Percentiles rank a stretch among this genome's conserved stretches.
Evolutionary conservation across 2,797 vertebrate genomes (phyloP).

Genomic region (Phoeniculus purpureus): DNA sequence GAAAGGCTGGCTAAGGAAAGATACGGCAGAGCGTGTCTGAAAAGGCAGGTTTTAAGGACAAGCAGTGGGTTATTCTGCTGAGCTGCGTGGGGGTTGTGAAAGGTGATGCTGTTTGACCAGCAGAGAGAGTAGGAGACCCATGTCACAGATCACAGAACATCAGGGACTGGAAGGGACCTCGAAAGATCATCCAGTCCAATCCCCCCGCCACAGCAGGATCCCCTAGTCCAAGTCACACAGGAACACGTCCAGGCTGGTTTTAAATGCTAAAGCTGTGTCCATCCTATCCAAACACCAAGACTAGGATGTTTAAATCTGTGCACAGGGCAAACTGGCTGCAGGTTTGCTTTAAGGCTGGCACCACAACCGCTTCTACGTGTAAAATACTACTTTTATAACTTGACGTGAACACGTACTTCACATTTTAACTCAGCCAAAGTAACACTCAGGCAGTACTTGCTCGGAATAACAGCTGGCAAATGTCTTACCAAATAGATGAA

Average conservation of each 20-base stretch:
- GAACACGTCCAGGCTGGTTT: no score
- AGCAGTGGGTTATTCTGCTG: neutral
- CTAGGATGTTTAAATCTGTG: neutral
- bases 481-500: neutral
- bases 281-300: neutral
- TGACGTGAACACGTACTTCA: neutral
- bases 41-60: constrained; percentile 7
- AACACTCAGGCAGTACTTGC: neutral
- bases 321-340: neutral
- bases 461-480: constrained; percentile 1
- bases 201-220: no score
- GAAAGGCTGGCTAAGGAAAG: neutral
- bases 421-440: neutral
- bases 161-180: no score
- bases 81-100: neutral
- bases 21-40: neutral
- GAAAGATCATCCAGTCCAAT: no score
- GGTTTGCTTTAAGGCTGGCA: neutral
- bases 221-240: no score
- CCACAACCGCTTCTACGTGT: neutral
- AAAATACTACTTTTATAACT: neutral
- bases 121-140: neutral
- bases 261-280: neutral
- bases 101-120: neutral
- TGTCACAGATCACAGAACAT: neutral